These are phyloP conservation scores for Platycercus adscitus DNA, from an alignment of 2,113 vertebrate species.

Conservation along the genomic window DNA sequence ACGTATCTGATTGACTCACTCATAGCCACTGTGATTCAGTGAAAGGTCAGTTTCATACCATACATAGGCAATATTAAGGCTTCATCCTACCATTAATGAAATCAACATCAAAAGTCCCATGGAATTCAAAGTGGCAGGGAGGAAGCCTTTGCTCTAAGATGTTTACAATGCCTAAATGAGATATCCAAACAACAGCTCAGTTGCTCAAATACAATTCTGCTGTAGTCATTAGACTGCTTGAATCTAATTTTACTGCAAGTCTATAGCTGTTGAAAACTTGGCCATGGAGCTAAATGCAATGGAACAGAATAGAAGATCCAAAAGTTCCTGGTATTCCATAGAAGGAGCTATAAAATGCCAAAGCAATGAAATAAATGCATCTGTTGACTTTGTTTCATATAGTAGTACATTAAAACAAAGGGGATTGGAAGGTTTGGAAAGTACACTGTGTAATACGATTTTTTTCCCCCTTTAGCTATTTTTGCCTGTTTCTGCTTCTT, in stretches of 20 bases:
- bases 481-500: background rate
- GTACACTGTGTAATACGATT: background rate
- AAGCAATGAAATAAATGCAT: background rate
- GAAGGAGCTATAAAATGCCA: background rate
- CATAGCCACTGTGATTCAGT: background rate
- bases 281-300: accelerated
- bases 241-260: background rate
- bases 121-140: conserved; percentile 20
- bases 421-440: background rate
- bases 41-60: background rate
- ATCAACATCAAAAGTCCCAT: background rate
- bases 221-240: background rate
- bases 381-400: background rate
- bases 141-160: background rate
- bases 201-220: background rate
- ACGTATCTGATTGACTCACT: background rate
- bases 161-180: background rate
- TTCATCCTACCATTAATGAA: background rate
- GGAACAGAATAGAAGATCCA: background rate
- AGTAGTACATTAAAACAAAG: background rate
- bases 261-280: background rate
- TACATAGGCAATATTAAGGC: background rate
- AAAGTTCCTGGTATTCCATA: background rate
- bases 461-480: background rate
- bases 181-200: background rate